Evolutionary conservation across 1,140 invertebrate species (phyloP), one percentile per base, ranked within the genome.

Genomic region (Halesus radiatus): DNA sequence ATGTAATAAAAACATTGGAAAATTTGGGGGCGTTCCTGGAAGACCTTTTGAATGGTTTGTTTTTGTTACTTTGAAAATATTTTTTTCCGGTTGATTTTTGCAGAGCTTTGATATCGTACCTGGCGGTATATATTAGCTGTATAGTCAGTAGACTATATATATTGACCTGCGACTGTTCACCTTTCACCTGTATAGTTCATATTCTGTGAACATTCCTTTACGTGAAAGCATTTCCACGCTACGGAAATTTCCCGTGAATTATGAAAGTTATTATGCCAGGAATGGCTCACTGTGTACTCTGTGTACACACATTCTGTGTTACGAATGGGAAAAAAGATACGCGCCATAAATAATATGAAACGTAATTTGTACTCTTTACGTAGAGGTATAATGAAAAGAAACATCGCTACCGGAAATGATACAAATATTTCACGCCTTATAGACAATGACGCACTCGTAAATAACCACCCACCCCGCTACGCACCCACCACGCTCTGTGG

Each of bases 351-450:
- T 66, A 66, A 66, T 37, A 45, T 10, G 5, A 45, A 10, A 45
- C 37, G 62, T 66, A 45, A 66, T 66, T 32, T 66, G 62, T 66
- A 66, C 23, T 32, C 23, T 66, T 66, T 66, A 37, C 26, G n/a
- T 37, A n/a, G 15, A 60, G 58, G 20, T 22, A 60, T 60, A 60
- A 60, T 60, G 58, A 60, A 60, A 60, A 60, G 22, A 60, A 60
- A 15, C 58, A 60, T 15, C 58, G 58, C 23, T 60, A 2, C 58
- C 7, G 22, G 58, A 60, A 60, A 60, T 60, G 20, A 60, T 60
- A 60, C 20, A 60, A 23, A 60, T 60, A 13, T 60, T 60, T 60
- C 58, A 60, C 58, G 22, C n/a, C 58, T 60, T 60, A 60, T 60
- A 60, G 58, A 60, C 58, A 60, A 15, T 23, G 20, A 23, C 22